Percentiles rank a stretch among this genome's conserved stretches.
Conservation (phyloP, 2,888 invertebrate species). For the Cosmia trapezina region DNA sequence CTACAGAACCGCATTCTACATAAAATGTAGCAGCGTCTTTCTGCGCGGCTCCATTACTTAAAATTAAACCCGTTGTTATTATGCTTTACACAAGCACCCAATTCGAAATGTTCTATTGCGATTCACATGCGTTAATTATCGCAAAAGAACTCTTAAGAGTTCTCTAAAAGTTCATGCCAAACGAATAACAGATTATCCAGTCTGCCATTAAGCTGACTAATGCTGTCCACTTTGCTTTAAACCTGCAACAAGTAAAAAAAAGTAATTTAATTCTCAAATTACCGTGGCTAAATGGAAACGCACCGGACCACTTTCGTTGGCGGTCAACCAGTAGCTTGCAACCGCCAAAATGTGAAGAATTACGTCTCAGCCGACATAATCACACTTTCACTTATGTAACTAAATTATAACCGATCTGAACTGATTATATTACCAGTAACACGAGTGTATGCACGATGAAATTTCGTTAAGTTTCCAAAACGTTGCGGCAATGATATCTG, state of each 20-base stretch:
- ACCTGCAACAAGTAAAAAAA: not conserved
- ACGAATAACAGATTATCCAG: not conserved
- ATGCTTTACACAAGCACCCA: not conserved
- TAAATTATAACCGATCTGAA: conserved; percentile 49
- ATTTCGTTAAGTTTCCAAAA: conserved; percentile 3
- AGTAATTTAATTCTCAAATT: conserved; percentile 1
- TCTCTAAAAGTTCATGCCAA: not conserved
- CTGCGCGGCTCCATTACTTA: not conserved
- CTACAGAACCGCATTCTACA: not conserved
- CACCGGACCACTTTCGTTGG: conserved; percentile 72
- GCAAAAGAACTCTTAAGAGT: not conserved
- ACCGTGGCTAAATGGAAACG: conserved; percentile 44
- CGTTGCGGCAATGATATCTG: conserved; percentile 6
- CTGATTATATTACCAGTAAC: conserved; percentile 26
- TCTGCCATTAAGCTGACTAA: not conserved
- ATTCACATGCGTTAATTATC: not conserved
- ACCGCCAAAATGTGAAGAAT: conserved; percentile 61
- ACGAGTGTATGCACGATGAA: conserved; percentile 3
- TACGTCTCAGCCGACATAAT: conserved; percentile 44
- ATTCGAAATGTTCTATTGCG: not conserved
- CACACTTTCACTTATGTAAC: conserved; percentile 68
- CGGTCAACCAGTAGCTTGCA: conserved; percentile 73
- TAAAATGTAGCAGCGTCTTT: not conserved
- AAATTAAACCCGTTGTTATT: not conserved
- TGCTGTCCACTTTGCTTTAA: not conserved